These are phyloP conservation scores for Athene cunicularia DNA, from an alignment of 2,113 vertebrate genomes.

Conservation along the genomic window DNA sequence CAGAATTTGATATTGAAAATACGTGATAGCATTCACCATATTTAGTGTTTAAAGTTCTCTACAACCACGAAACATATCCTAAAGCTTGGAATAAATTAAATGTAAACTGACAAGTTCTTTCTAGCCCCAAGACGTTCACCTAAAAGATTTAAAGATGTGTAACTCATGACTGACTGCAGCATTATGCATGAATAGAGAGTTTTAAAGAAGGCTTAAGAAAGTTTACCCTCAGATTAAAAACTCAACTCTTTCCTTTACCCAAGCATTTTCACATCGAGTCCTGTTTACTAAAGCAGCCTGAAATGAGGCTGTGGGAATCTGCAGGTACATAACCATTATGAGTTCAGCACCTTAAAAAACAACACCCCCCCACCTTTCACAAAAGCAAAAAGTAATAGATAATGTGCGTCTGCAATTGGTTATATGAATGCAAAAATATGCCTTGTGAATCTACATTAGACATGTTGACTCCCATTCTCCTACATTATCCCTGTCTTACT, in stretches of 20 bases:
- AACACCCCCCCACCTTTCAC: rapidly evolving
- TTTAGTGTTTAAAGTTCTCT: constrained; percentile 7
- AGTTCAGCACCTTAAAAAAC: neutral
- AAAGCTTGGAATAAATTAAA: constrained; percentile 46
- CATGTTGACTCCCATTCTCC: neutral
- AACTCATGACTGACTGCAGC: constrained; percentile 2
- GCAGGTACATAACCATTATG: neutral
- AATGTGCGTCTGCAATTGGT: neutral
- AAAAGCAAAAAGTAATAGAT: neutral
- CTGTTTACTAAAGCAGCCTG: neutral
- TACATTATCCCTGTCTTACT: neutral
- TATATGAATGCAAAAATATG: neutral
- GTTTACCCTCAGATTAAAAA: constrained; percentile 19
- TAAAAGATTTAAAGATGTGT: neutral
- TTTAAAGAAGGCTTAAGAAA: constrained; percentile 1
- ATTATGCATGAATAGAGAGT: constrained; percentile 4
- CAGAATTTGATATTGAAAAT: neutral
- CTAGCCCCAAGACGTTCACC: constrained; percentile 1
- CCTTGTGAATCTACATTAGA: neutral
- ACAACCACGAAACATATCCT: neutral
- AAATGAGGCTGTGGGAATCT: neutral
- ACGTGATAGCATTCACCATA: neutral
- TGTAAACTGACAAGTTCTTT: constrained; percentile 36
- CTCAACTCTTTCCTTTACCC: neutral
- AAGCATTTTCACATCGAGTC: neutral